A percentile compares a stretch with the other conserved stretches of the same genome.
These are phyloP conservation scores for Celastrina argiolus DNA, from an alignment of 2,888 invertebrate species.

Conservation along the genomic window DNA sequence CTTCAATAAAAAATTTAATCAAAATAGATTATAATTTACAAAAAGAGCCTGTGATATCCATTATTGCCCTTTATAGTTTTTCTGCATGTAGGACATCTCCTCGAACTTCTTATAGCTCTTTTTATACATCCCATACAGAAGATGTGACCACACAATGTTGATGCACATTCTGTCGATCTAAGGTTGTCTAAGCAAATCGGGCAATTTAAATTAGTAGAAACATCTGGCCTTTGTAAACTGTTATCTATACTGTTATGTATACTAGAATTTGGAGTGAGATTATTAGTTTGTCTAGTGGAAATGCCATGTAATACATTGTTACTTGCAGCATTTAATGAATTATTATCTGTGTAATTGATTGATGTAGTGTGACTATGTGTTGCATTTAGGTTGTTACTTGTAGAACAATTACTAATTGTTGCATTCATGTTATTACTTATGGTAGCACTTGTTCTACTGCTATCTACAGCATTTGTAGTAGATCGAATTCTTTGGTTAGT, in stretches of 20 bases:
- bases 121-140: conserved; percentile 51
- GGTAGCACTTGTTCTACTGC: background rate
- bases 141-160: conserved; percentile 55
- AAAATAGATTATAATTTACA: too few species aligned
- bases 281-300: background rate
- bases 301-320: background rate
- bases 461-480: background rate
- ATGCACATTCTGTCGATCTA: conserved; percentile 40
- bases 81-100: conserved; percentile 52
- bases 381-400: background rate
- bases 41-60: conserved; percentile 49
- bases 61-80: conserved; percentile 39
- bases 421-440: background rate
- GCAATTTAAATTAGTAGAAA: conserved; percentile 43
- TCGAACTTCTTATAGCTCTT: conserved; percentile 40
- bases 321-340: background rate
- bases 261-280: background rate
- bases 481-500: background rate
- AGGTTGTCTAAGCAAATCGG: conserved; percentile 54
- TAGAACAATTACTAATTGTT: background rate
- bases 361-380: background rate
- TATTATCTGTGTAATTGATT: background rate
- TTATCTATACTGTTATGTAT: background rate
- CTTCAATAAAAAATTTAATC: background rate
- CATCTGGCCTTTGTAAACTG: conserved; percentile 1